A percentile compares a stretch with the other conserved stretches of the same genome.
These are phyloP conservation scores for Heliconius hermathena DNA, from an alignment of 1,140 invertebrate genomes.

Conservation along the genomic window DNA sequence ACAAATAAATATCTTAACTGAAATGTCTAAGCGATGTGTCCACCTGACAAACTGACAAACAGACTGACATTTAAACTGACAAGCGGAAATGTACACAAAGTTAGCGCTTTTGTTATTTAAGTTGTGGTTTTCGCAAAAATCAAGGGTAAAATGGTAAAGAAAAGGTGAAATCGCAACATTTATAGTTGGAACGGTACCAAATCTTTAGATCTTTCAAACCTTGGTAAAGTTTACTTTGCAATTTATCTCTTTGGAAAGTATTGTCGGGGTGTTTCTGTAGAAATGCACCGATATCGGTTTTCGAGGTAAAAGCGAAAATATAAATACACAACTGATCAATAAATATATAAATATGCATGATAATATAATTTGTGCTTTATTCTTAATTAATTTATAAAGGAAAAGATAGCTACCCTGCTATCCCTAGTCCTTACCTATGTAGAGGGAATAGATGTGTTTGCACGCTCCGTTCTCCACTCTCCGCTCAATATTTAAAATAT, in stretches of 20 bases:
- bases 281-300: neutral
- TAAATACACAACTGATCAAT: no score
- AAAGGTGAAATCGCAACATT: conserved; percentile 14
- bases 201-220: neutral
- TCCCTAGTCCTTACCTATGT: no score
- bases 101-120: conserved; percentile 11
- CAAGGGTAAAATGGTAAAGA: conserved; percentile 5
- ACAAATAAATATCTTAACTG: neutral
- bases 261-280: neutral
- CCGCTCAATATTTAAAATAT: no score
- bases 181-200: conserved; percentile 10
- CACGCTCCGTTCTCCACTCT: no score
- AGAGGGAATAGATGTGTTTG: no score
- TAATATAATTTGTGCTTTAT: no score
- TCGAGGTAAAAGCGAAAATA: no score
- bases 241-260: conserved; percentile 6
- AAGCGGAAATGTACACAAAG: neutral
- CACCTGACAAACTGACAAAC: neutral
- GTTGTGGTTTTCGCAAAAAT: neutral
- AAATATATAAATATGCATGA: no score
- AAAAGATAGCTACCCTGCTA: no score
- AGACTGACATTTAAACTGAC: neutral
- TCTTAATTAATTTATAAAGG: no score
- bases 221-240: conserved; percentile 3
- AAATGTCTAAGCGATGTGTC: neutral